Evolutionary conservation across 2,797 vertebrate species (phyloP).

Genomic region (Phalanger gymnotis): DNA sequence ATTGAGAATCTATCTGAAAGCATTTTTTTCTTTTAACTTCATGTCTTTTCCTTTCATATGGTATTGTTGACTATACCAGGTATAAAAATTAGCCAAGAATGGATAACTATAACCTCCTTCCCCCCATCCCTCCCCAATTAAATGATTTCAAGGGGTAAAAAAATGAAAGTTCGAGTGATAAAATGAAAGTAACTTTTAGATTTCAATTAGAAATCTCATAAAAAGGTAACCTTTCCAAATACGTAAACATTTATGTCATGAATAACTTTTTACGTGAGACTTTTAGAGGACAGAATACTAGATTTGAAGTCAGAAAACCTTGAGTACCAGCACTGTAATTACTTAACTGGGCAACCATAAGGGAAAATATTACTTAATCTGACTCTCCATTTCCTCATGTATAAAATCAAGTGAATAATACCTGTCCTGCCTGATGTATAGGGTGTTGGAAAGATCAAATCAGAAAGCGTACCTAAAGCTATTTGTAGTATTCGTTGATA

Average conservation of each 20-base stretch:
- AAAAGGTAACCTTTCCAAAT: constrained; percentile 5
- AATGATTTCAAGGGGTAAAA: not conserved
- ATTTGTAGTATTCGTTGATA: too few species aligned
- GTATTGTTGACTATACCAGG: not conserved
- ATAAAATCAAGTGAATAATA: not conserved
- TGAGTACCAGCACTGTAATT: not conserved
- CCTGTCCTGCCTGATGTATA: too few species aligned
- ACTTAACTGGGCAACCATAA: not conserved
- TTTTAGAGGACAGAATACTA: not conserved
- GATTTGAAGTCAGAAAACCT: not conserved
- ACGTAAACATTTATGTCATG: not conserved
- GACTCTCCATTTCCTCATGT: constrained; percentile 9
- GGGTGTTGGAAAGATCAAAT: too few species aligned
- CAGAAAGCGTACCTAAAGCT: too few species aligned
- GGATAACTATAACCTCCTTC: not conserved
- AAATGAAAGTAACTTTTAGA: not conserved
- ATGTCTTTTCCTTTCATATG: constrained; percentile 19
- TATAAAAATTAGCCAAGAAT: constrained; percentile 8
- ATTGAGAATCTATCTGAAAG: not conserved
- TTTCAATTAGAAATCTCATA: constrained; percentile 9
- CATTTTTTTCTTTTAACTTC: not conserved
- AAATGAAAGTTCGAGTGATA: not conserved
- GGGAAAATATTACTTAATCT: not conserved
- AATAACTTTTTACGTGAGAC: not conserved
- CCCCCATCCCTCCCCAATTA: not conserved